A percentile compares a stretch with the other conserved stretches of the same genome.
These are phyloP conservation scores for Drosophila differens DNA, from an alignment of 2,888 invertebrate species.

Conservation along the genomic window DNA sequence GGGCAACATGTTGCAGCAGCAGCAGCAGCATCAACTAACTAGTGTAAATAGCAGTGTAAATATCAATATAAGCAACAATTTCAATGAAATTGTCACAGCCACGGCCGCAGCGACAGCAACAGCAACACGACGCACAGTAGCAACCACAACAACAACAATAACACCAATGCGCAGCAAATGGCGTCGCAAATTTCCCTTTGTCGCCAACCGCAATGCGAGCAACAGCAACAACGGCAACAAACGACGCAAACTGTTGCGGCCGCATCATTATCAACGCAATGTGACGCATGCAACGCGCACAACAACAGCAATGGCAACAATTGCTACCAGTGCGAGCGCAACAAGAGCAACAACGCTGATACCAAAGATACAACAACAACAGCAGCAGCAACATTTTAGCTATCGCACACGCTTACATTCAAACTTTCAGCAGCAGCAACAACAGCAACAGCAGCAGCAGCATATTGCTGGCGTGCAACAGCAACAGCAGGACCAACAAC, in stretches of 20 bases:
- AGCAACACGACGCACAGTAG: constrained; percentile 37
- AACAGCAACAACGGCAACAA: constrained; percentile 67
- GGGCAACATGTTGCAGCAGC: constrained; percentile 70
- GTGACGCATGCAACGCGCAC: constrained; percentile 76
- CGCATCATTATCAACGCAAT: constrained; percentile 65
- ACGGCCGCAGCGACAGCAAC: constrained; percentile 46
- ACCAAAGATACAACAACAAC: constrained; percentile 56
- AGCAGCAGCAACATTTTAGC: constrained; percentile 59
- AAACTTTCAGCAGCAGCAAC: constrained; percentile 61
- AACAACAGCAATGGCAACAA: constrained; percentile 61
- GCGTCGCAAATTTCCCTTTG: constrained; percentile 69
- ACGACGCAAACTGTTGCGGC: constrained; percentile 68
- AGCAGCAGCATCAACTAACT: constrained; percentile 51
- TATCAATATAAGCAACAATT: constrained; percentile 74
- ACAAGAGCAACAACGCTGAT: constrained; percentile 54
- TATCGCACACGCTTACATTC: constrained; percentile 67
- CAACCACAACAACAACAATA: constrained; percentile 39
- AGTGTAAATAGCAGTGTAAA: constrained; percentile 81
- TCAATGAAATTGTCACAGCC: constrained; percentile 76
- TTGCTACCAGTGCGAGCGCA: constrained; percentile 54
- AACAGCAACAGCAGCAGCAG: constrained; percentile 36
- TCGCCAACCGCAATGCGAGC: constrained; percentile 44
- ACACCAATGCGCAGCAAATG: constrained; percentile 70
- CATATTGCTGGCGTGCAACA: constrained; percentile 45
- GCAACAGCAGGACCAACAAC: constrained; percentile 54